phyloP scores from a whole-genome alignment of 2,888 invertebrate species.

The Oxytorus armatus region DNA sequence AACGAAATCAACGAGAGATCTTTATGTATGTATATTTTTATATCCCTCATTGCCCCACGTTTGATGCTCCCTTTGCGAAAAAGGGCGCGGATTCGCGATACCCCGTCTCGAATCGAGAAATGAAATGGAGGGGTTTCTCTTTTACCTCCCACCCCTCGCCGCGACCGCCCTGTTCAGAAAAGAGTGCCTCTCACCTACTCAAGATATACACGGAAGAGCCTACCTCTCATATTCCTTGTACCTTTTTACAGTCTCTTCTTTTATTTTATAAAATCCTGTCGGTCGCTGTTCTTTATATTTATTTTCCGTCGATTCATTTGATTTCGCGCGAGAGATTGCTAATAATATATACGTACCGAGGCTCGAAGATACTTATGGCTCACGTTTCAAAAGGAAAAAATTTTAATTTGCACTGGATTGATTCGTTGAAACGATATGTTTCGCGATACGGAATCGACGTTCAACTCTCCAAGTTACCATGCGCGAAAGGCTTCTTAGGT shows the following conservation, averaged over 20 bases:
- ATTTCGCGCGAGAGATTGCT: conserved; percentile 21
- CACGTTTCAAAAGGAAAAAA: conserved; percentile 3
- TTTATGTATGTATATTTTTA: conserved; percentile 11
- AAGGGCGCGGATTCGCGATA: conserved; percentile 39
- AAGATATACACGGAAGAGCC: conserved; percentile 10
- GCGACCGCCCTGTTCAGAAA: too few species aligned
- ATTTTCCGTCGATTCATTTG: conserved; percentile 25
- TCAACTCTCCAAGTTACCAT: background rate
- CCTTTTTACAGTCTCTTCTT: conserved; percentile 9
- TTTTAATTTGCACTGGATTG: background rate
- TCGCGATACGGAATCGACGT: background rate
- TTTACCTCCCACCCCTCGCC: conserved; percentile 28
- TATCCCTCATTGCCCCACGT: conserved; percentile 28
- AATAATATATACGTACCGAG: conserved; percentile 5
- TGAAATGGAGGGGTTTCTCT: conserved; percentile 41
- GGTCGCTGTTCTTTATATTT: conserved; percentile 21
- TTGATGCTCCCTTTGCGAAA: conserved; percentile 37
- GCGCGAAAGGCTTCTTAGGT: background rate
- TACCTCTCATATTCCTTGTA: conserved; percentile 9
- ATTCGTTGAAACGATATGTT: background rate
- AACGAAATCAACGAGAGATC: conserved; percentile 43
- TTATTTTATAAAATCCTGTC: conserved; percentile 33
- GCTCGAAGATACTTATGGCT: conserved; percentile 13
- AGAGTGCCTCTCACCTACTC: conserved; percentile 2
- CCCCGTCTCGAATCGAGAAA: conserved; percentile 44